Base-by-base conservation (phyloP, 1,140 invertebrate genomes). In the Zaprionus capensis region DNA sequence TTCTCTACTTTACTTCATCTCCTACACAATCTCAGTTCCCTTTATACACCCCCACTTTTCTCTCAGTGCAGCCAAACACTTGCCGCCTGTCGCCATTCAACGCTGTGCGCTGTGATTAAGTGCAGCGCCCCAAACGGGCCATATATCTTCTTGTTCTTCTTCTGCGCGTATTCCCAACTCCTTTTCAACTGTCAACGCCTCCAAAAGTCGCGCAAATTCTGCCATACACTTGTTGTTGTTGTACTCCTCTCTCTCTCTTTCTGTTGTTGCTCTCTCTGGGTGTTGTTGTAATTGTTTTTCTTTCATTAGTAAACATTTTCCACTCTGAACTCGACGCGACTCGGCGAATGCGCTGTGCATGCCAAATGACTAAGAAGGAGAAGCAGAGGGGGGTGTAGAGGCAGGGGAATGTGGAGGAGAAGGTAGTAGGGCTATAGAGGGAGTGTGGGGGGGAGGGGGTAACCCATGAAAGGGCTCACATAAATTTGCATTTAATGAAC, bases 401-500 rank as follows among this genome's bases (percentile, higher is more conserved):
- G 1, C 4, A 38, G 46, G 12, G 31, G 11, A 1, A 44, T 31
- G 5, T 20, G 14, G 34, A 55, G 26, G 58, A 36, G 49, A 26
- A 9, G 61, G 41, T 41, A 24, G 61, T 31, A 20, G n/a, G 59
- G 36, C n/a, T 58, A 15, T 9, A 11, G 26, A 69, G 49, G 28
- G 34, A 4, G 31, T 31, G 67, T 62, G 67, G 53, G 41, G 58
- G 22, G 22, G n/a, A n/a, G n/a, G 41, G n/a, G 7, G n/a, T 17
- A 15, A 2, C n/a, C 41, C 7, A 46, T n/a, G 41, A 46, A 46
- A 46, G n/a, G 41, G 41, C 41, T 63, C 57, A 75, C 85, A 82
- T 90, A 84, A 90, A 90, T 90, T 90, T 82, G 86, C 85, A 90
- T 90, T 90, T 88, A 88, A 88, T 88, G 85, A 90, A 88, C 81